Evolutionary conservation across 2,888 invertebrate genomes (phyloP).

Genomic region (Phalera bucephala): DNA sequence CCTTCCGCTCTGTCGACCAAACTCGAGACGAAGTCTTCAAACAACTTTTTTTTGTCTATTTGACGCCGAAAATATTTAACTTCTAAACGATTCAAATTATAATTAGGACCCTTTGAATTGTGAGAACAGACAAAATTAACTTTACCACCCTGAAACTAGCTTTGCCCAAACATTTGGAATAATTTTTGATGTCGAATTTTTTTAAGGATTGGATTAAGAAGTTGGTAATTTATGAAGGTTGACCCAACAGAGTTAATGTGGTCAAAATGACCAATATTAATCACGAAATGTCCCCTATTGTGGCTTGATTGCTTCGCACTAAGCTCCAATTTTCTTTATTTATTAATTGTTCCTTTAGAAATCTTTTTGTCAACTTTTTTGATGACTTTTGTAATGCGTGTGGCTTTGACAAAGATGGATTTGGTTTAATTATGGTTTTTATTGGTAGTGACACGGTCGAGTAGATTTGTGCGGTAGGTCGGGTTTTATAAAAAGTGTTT

Average conservation of each 20-base stretch:
- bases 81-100: constrained; percentile 79
- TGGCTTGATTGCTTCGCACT: constrained; percentile 52
- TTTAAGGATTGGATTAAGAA: constrained; percentile 1
- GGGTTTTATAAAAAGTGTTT: constrained; percentile 7
- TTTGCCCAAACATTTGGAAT: constrained; percentile 7
- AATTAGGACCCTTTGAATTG: constrained; percentile 73
- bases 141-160: constrained; percentile 9
- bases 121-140: constrained; percentile 33
- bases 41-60: constrained; percentile 71
- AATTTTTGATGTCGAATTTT: background rate
- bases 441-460: constrained; percentile 15
- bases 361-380: constrained; percentile 1
- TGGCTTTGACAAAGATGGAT: constrained; percentile 48
- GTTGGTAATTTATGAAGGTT: constrained; percentile 23
- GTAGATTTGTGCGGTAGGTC: constrained; percentile 29
- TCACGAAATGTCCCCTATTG: constrained; percentile 70
- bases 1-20: constrained; percentile 70
- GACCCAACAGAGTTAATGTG: constrained; percentile 59
- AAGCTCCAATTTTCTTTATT: constrained; percentile 46
- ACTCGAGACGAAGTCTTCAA: constrained; percentile 73
- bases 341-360: constrained; percentile 16
- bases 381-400: constrained; percentile 21
- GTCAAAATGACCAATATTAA: constrained; percentile 74
- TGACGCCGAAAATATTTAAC: constrained; percentile 78
- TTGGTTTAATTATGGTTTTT: constrained; percentile 44